These are phyloP conservation scores for Aphidius colemani DNA, from an alignment of 2,888 invertebrate species.

Conservation along the genomic window DNA sequence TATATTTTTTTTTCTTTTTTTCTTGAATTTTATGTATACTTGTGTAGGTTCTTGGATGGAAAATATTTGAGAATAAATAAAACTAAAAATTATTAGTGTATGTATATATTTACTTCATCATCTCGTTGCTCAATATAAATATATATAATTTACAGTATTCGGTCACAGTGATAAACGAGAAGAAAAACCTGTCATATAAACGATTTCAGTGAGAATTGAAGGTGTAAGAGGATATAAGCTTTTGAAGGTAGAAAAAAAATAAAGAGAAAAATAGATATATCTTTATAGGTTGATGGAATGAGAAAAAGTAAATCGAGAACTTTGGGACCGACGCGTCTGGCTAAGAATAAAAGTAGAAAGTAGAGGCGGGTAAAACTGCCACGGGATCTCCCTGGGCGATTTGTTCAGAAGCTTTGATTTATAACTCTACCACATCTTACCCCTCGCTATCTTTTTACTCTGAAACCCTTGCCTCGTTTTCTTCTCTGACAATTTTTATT, in stretches of 20 bases:
- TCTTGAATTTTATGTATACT: no score
- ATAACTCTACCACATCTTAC: slow-evolving; percentile 45
- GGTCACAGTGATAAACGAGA: slow-evolving; percentile 9
- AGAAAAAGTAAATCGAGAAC: slow-evolving; percentile 15
- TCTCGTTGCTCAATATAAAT: no score
- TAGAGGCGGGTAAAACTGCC: slow-evolving; percentile 39
- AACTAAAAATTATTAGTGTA: no score
- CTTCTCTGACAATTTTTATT: slow-evolving; percentile 8
- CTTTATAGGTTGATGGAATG: slow-evolving; percentile 1
- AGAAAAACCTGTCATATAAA: slow-evolving; percentile 12
- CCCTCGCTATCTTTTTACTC: slow-evolving; percentile 16
- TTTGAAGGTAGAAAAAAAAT: slow-evolving; percentile 9
- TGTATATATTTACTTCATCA: no score
- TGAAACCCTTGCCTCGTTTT: slow-evolving; percentile 15
- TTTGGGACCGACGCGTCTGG: slow-evolving; percentile 22
- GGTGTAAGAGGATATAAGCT: slow-evolving; percentile 17
- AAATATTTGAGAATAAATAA: no score
- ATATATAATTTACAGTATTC: not conserved
- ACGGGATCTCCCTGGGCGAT: slow-evolving; percentile 45
- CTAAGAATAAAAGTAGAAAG: slow-evolving; percentile 32
- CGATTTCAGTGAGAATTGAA: slow-evolving; percentile 22
- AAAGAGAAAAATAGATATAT: slow-evolving; percentile 15
- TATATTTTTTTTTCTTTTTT: no score
- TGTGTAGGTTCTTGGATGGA: no score
- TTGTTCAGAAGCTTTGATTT: slow-evolving; percentile 52